A percentile compares a stretch with the other conserved stretches of the same genome.
Evolutionary conservation across 2,888 invertebrate genomes (phyloP).

Genomic region (Clistopyga incitator): DNA sequence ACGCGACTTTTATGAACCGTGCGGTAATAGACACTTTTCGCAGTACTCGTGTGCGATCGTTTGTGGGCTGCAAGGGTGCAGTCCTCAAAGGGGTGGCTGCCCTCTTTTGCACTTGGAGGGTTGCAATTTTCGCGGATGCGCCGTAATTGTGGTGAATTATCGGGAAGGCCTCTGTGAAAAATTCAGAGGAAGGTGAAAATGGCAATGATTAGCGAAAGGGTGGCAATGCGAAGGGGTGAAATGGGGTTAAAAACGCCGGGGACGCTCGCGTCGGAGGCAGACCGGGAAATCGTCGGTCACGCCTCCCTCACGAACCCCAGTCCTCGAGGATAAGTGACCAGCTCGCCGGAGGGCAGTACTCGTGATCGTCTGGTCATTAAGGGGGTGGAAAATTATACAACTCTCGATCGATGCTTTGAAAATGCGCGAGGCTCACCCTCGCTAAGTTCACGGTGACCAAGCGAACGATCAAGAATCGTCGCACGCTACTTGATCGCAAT

Average conservation of each 20-base stretch:
- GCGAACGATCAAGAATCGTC: slow-evolving; percentile 43
- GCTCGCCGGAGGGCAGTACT: slow-evolving; percentile 45
- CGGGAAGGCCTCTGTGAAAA: slow-evolving; percentile 26
- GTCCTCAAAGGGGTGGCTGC: no score
- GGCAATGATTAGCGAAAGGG: slow-evolving; percentile 12
- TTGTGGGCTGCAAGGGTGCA: no score
- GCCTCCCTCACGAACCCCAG: slow-evolving; percentile 39
- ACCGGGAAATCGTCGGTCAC: slow-evolving; percentile 62
- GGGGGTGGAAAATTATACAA: slow-evolving; percentile 71
- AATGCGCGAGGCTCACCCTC: neutral
- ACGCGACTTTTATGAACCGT: no score
- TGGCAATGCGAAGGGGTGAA: slow-evolving; percentile 49
- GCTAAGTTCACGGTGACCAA: slow-evolving; percentile 44
- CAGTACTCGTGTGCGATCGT: no score
- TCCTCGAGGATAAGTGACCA: slow-evolving; percentile 66
- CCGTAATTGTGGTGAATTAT: slow-evolving; percentile 42
- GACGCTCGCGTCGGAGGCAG: slow-evolving; percentile 41
- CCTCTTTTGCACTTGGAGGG: neutral
- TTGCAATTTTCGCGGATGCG: slow-evolving; percentile 1
- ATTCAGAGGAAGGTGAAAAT: neutral
- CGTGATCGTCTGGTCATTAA: slow-evolving; percentile 66
- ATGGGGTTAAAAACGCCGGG: slow-evolving; percentile 24
- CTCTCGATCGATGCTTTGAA: slow-evolving; percentile 8
- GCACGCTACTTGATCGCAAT: slow-evolving; percentile 16
- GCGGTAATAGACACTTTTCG: no score